These are phyloP conservation scores for Drosophila macrospina DNA, from an alignment of 2,888 invertebrate species.

Conservation along the genomic window DNA sequence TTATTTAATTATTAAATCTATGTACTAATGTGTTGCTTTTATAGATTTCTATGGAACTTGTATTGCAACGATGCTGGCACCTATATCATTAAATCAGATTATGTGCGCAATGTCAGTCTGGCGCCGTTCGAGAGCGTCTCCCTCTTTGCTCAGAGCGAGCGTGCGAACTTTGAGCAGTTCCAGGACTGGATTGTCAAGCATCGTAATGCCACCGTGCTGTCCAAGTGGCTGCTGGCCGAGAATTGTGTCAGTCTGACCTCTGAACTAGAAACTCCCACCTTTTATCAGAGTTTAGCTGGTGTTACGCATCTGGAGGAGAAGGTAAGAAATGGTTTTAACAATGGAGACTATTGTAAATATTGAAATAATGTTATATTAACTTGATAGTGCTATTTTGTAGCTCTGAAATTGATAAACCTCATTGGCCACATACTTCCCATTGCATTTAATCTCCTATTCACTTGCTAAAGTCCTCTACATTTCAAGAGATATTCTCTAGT, in stretches of 20 bases:
- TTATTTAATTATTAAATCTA: background rate
- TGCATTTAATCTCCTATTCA: background rate
- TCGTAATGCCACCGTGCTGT: constrained; percentile 91
- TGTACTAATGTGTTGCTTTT: background rate
- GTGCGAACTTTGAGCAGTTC: constrained; percentile 91
- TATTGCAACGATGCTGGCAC: constrained; percentile 93
- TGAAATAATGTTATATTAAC: background rate
- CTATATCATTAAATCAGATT: constrained; percentile 91
- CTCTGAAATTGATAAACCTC: too few relatives aligned
- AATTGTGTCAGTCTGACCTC: constrained; percentile 90
- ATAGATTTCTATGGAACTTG: constrained; percentile 92
- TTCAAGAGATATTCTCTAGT: background rate
- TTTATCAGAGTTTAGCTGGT: constrained; percentile 97
- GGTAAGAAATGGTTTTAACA: constrained; percentile 85
- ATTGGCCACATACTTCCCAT: background rate
- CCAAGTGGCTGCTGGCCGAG: constrained; percentile 92
- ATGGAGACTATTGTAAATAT: background rate
- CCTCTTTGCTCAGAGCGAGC: constrained; percentile 86
- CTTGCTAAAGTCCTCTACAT: background rate
- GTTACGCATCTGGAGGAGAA: constrained; percentile 94
- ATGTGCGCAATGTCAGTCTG: constrained; percentile 88
- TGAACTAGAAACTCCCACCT: constrained; percentile 94
- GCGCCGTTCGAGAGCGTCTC: constrained; percentile 81
- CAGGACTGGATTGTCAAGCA: constrained; percentile 91
- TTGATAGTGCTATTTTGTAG: background rate